Conservation (phyloP, 2,113 vertebrate species). For the Dendropsophus ebraccatus region DNA sequence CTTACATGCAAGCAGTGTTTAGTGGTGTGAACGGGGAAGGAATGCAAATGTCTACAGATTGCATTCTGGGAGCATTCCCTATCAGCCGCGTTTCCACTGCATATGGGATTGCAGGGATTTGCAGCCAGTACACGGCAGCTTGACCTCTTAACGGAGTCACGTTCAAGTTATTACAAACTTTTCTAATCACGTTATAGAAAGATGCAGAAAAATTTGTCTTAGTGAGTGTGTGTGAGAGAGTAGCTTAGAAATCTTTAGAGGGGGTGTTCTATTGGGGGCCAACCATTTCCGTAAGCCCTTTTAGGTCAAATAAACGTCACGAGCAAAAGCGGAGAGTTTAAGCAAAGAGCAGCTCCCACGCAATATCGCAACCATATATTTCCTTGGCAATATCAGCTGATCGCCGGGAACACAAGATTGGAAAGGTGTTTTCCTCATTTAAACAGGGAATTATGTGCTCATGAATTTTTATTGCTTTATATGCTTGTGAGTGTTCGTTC, state of each 20-base stretch:
- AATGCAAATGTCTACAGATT: slow-evolving; percentile 25
- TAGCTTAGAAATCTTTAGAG: no score
- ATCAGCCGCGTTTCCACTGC: neutral
- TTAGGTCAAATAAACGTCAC: neutral
- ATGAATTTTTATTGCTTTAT: neutral
- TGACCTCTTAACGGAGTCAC: neutral
- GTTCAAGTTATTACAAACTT: neutral
- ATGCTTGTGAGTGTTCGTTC: neutral
- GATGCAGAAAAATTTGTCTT: no score
- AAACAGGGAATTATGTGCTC: neutral
- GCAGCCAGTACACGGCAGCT: neutral
- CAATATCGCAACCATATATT: no score
- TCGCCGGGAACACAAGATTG: neutral
- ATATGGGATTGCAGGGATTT: neutral
- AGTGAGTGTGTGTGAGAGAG: neutral
- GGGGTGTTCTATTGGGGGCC: neutral
- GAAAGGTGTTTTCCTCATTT: neutral
- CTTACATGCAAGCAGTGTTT: neutral
- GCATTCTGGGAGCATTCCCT: slow-evolving; percentile 33
- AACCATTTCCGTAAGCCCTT: neutral
- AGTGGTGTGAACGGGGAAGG: neutral
- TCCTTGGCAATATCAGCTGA: neutral
- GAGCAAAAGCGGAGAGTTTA: neutral
- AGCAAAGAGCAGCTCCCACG: neutral
- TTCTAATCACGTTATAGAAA: no score